These are phyloP conservation scores for Congeria kusceri DNA, from an alignment of 2,888 invertebrate species.

Conservation along the genomic window DNA sequence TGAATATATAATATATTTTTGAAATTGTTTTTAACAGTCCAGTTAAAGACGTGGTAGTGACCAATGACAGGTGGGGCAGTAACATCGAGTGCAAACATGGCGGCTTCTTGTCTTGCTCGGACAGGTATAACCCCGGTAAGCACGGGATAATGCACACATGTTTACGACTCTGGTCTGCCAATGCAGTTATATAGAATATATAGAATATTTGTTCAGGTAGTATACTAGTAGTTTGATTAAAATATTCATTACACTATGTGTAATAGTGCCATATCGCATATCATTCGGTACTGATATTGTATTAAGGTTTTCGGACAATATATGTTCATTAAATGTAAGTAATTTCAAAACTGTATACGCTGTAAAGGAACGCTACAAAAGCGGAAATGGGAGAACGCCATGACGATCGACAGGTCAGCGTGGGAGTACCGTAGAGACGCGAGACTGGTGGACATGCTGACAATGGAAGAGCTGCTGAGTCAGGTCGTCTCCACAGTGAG, in stretches of 20 bases:
- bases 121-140: conserved; percentile 92
- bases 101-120: conserved; percentile 93
- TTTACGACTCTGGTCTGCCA: too few species aligned
- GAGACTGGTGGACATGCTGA: conserved; percentile 77
- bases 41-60: conserved; percentile 94
- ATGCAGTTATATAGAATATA: too few species aligned
- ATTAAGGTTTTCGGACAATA: too few species aligned
- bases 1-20: too few species aligned
- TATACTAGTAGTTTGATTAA: too few species aligned
- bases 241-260: too few species aligned
- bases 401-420: conserved; percentile 94
- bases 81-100: conserved; percentile 94
- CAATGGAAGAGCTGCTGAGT: conserved; percentile 87
- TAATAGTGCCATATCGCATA: too few species aligned
- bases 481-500: conserved; percentile 84
- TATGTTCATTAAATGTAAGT: too few species aligned
- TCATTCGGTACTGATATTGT: too few species aligned
- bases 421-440: conserved; percentile 86
- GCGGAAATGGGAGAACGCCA: conserved; percentile 98
- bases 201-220: too few species aligned
- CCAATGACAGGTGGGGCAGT: conserved; percentile 97
- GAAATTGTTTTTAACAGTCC: conserved; percentile 82
- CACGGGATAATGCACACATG: too few species aligned
- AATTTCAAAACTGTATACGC: too few species aligned
- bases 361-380: conserved; percentile 81